Conservation (phyloP, 2,113 vertebrate genomes). For the Himantopus leucocephalus region DNA sequence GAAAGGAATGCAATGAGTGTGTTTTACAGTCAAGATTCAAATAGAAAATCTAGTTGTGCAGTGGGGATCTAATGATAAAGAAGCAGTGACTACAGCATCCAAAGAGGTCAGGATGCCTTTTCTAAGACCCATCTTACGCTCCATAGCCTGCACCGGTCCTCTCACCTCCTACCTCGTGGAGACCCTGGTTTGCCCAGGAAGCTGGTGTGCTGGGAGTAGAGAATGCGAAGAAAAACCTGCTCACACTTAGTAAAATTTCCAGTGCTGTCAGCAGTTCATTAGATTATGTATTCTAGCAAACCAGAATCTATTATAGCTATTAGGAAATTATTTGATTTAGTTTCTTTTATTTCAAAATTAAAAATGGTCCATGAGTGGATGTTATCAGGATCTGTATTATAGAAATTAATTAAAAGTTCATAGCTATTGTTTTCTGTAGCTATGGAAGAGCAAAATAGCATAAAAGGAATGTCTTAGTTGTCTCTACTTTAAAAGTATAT, state of each 20-base stretch:
- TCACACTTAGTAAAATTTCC: neutral
- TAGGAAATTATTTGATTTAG: constrained; percentile 39
- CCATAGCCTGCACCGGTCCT: neutral
- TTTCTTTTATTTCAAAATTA: constrained; percentile 57
- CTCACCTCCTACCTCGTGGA: neutral
- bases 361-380: constrained; percentile 4
- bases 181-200: neutral
- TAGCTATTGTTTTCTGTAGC: constrained; percentile 32
- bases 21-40: neutral
- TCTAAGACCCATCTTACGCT: neutral
- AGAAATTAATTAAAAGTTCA: constrained; percentile 38
- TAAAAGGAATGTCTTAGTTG: neutral
- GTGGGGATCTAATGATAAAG: neutral
- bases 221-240: neutral
- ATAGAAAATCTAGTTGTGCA: neutral
- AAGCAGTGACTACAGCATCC: neutral
- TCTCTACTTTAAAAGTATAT: neutral
- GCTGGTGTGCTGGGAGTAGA: neutral
- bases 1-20: neutral
- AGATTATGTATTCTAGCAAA: neutral
- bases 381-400: neutral
- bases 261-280: neutral
- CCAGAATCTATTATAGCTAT: neutral
- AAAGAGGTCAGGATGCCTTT: neutral
- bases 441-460: constrained; percentile 12